Evolutionary conservation across 2,888 invertebrate species (phyloP).

Genomic region (Diaprepes abbreviatus): DNA sequence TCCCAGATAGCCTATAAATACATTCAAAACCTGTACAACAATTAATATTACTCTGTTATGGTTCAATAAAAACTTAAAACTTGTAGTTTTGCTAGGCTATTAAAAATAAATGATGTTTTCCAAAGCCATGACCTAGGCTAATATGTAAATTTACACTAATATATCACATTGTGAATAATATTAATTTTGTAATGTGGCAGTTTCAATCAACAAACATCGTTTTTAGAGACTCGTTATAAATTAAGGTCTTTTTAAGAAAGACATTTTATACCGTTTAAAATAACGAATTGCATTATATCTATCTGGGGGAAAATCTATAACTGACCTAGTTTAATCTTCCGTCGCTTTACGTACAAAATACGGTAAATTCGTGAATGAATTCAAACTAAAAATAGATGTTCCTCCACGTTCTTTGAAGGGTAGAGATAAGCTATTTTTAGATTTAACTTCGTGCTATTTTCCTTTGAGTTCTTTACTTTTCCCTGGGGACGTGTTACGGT

Average conservation of each 20-base stretch:
- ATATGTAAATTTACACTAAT: no score
- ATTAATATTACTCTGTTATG: no score
- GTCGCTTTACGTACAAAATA: not conserved
- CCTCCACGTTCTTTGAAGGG: constrained; percentile 11
- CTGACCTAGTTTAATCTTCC: constrained; percentile 33
- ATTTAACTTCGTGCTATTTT: constrained; percentile 5
- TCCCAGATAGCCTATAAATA: no score
- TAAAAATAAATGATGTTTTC: no score
- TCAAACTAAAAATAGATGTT: constrained; percentile 6
- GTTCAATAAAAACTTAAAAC: no score
- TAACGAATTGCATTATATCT: constrained; percentile 6
- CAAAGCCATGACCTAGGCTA: no score
- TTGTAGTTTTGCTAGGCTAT: no score
- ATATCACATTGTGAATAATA: no score
- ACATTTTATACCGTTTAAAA: not conserved
- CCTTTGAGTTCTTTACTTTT: constrained; percentile 11
- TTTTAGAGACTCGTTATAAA: not conserved
- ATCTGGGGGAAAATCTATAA: constrained; percentile 25
- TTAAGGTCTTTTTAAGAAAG: not conserved
- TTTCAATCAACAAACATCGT: no score
- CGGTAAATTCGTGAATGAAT: constrained; percentile 6
- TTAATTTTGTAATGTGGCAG: no score
- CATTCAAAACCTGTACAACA: no score
- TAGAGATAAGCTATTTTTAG: constrained; percentile 15
- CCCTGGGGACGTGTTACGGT: not conserved